Evolutionary conservation across 1,140 invertebrate genomes (phyloP).

Genomic region (Ooceraea biroi): DNA sequence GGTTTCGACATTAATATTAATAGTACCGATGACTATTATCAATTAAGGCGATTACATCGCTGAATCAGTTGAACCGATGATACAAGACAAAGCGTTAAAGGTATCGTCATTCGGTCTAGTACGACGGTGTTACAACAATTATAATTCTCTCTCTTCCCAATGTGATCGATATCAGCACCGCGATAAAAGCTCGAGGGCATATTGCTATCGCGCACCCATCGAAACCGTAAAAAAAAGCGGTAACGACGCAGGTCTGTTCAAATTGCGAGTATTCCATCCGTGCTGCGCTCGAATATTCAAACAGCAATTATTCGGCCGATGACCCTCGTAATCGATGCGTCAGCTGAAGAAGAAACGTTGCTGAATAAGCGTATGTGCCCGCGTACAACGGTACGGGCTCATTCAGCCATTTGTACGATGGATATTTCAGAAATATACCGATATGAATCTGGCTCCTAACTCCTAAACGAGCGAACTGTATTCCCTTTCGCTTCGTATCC

Average conservation of each 20-base stretch:
- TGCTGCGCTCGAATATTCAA: constrained; percentile 41
- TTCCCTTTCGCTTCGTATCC: too few species aligned
- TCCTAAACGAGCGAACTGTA: not conserved
- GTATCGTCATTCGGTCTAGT: not conserved
- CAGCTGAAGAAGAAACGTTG: constrained; percentile 37
- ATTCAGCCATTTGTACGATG: not conserved
- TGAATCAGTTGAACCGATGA: not conserved
- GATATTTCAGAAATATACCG: not conserved
- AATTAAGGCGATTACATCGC: not conserved
- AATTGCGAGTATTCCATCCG: constrained; percentile 30
- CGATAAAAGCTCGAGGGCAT: constrained; percentile 23
- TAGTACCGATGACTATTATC: not conserved
- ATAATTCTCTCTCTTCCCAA: not conserved
- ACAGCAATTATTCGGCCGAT: constrained; percentile 44
- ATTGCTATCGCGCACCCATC: not conserved
- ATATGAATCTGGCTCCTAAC: too few species aligned
- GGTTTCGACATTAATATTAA: constrained; percentile 8
- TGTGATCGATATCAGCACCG: not conserved
- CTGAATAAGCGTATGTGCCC: constrained; percentile 6
- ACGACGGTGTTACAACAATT: not conserved
- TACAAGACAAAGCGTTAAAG: not conserved
- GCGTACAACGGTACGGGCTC: not conserved
- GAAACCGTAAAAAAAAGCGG: constrained; percentile 22
- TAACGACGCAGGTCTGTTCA: constrained; percentile 1
- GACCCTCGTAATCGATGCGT: constrained; percentile 34